Base-by-base conservation (phyloP, 1,140 invertebrate species). In the Drosophila pseudoananassae region DNA sequence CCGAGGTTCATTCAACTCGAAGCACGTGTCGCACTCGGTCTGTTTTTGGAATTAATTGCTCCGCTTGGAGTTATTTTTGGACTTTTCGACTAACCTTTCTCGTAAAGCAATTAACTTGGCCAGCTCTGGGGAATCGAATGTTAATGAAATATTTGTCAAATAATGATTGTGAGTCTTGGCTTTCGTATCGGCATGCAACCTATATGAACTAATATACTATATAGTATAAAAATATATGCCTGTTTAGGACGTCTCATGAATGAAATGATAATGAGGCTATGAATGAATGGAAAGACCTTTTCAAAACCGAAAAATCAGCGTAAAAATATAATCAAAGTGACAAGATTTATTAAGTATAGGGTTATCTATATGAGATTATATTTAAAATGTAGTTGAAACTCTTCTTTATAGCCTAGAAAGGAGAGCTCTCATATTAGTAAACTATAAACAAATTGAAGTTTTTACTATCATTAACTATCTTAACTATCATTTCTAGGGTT, bases 231-330 rank as follows among this genome's bases (percentile, higher is more conserved):
- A 1, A 27, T 27, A 27, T 27, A 27, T 7, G 25, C 5, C 29
- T 47, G 10, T 9, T 33, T 29, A 56, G 33, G 9, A 1, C 12
- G 10, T 9, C 9, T 10, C 1, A 84, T 84, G 80, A 84, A 85
- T 85, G 80, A 72, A 80, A 84, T 61, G 73, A 60, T 51, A 52
- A 61, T 47, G 65, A 75, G 59, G 61, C 59, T 69, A 83, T 76
- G 80, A 84, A 74, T 70, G 54, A 58, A 63, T 54, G 51, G 50
- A 58, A 63, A 55, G 51, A 25, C 20, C 23, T 27, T 17, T 15
- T 31, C 20, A 59, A 46, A 38, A 10, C 3, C 12, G 33, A 27
- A 27, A 17, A 29, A n/a, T 14, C 58, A 40, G 45, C 53, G 52
- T 31, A 54, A 58, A 43, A 43, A 6, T 43, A 9, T 68, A 72